A percentile compares a stretch with the other conserved stretches of the same genome.
Evolutionary conservation across 2,797 vertebrate genomes (phyloP).

Genomic region (Siniperca scherzeri): DNA sequence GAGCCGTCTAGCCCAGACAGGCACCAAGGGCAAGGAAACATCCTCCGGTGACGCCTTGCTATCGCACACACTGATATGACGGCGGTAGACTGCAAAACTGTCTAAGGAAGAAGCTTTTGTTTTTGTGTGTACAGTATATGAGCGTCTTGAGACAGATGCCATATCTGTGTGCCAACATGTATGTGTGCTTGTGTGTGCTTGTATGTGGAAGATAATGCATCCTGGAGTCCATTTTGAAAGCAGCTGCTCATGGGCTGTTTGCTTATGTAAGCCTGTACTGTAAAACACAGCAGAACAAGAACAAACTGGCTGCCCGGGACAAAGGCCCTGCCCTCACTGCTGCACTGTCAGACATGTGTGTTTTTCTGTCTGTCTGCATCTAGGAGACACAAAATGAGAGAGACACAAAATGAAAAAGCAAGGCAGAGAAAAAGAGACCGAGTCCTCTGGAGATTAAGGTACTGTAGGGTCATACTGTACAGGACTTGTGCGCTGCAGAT

Average conservation of each 20-base stretch:
- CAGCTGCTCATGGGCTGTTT: constrained; percentile 61
- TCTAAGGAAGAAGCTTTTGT: constrained; percentile 14
- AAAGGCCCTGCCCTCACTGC: constrained; percentile 63
- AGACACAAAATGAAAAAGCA: constrained; percentile 8
- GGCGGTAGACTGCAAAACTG: constrained; percentile 24
- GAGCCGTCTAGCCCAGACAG: constrained; percentile 52
- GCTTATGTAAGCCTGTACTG: constrained; percentile 72
- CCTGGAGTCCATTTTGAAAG: constrained; percentile 59
- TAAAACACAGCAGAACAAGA: constrained; percentile 69
- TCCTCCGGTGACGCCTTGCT: constrained; percentile 53
- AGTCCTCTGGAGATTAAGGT: constrained; percentile 41
- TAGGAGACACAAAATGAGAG: constrained; percentile 23
- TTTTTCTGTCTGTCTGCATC: constrained; percentile 47
- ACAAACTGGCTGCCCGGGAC: constrained; percentile 63
- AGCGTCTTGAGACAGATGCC: constrained; percentile 17
- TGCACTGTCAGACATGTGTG: constrained; percentile 41
- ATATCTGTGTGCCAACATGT: background rate
- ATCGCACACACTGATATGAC: constrained; percentile 49
- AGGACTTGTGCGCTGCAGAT: constrained; percentile 53
- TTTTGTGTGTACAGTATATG: background rate
- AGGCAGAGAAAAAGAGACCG: background rate
- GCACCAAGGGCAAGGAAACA: constrained; percentile 69
- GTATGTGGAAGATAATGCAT: constrained; percentile 47
- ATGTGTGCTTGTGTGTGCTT: constrained; percentile 37
- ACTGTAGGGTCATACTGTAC: constrained; percentile 25